phyloP scores from a whole-genome alignment of 2,888 invertebrate genomes.

The Tetranychus truncatus region DNA sequence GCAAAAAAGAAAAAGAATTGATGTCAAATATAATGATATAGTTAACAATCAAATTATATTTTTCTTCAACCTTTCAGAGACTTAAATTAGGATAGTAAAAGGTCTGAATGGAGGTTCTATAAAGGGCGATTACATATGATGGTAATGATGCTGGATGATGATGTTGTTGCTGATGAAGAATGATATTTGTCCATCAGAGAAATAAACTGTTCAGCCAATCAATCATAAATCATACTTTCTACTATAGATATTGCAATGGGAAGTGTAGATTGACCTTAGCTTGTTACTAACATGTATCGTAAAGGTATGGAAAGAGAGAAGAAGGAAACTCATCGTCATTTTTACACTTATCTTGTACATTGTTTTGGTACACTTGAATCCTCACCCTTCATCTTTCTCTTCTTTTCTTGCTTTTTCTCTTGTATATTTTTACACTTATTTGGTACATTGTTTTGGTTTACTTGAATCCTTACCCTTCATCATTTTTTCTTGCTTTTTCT shows the following conservation, averaged over 20 bases:
- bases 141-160: neutral
- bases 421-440: slow-evolving; percentile 28
- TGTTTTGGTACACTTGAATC: neutral
- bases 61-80: too few relatives aligned
- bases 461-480: neutral
- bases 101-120: too few relatives aligned
- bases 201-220: neutral
- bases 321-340: neutral
- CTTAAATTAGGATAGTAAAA: too few relatives aligned
- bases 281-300: neutral
- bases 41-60: neutral
- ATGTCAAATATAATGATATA: neutral
- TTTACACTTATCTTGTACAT: neutral
- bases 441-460: neutral
- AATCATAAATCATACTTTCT: neutral
- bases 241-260: neutral
- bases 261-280: neutral
- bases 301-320: neutral
- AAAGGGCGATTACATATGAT: neutral
- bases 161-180: neutral
- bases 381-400: neutral
- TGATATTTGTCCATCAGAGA: neutral
- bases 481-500: neutral
- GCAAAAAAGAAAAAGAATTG: neutral
- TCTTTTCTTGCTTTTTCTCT: neutral